These are phyloP conservation scores for Tipula helvola DNA, from an alignment of 2,888 invertebrate genomes.

Conservation along the genomic window DNA sequence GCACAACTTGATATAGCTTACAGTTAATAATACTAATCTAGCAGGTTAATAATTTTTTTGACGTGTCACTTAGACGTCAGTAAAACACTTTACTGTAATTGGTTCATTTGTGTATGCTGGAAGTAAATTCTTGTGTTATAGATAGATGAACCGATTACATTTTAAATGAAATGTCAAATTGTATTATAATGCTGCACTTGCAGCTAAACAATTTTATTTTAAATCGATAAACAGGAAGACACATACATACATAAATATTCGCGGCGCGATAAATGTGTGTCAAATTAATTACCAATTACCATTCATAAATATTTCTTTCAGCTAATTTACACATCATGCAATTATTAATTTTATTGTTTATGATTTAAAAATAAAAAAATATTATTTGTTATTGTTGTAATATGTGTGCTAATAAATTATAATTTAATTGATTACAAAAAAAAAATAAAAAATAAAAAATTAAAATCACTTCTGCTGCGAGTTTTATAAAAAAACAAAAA, in stretches of 20 bases:
- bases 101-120: background rate
- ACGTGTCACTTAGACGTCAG: background rate
- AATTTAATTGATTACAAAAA: background rate
- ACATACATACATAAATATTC: background rate
- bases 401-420: background rate
- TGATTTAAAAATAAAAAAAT: background rate
- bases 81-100: background rate
- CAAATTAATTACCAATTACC: background rate
- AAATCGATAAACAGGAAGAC: background rate
- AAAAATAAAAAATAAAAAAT: too few species aligned
- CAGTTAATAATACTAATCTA: background rate
- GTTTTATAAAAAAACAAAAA: background rate
- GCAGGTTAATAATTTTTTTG: background rate
- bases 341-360: background rate
- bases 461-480: background rate
- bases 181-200: background rate
- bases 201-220: background rate
- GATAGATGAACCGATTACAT: too few species aligned
- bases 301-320: background rate
- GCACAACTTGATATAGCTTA: background rate
- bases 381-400: background rate
- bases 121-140: background rate
- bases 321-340: background rate
- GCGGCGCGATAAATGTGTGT: background rate
- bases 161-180: background rate